These are phyloP conservation scores for Fragum whitleyi DNA, from an alignment of 2,888 invertebrate species.

Conservation along the genomic window DNA sequence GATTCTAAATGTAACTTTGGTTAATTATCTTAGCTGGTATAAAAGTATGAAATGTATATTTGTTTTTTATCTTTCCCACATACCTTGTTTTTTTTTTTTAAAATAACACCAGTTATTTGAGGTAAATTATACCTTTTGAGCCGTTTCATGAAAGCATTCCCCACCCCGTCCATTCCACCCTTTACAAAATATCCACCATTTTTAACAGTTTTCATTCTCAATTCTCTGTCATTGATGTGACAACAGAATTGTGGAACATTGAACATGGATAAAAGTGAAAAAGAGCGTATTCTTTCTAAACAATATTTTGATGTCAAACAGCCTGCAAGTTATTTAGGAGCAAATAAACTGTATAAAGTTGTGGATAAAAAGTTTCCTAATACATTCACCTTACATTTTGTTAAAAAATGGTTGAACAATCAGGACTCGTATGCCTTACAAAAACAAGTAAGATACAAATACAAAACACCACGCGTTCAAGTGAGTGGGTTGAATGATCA, in stretches of 20 bases:
- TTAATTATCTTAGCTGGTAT: too few relatives aligned
- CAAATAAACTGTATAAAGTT: slow-evolving; percentile 26
- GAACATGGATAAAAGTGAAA: slow-evolving; percentile 38
- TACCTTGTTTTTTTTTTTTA: too few relatives aligned
- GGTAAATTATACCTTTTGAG: too few relatives aligned
- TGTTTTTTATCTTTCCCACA: too few relatives aligned
- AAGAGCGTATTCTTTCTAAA: slow-evolving; percentile 35
- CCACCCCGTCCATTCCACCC: too few relatives aligned
- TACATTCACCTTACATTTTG: slow-evolving; percentile 31
- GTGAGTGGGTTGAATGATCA: slow-evolving; percentile 45
- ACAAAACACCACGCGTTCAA: slow-evolving; percentile 42
- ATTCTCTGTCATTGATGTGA: not conserved
- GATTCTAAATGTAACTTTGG: too few relatives aligned
- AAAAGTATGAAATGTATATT: too few relatives aligned
- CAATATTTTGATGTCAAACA: slow-evolving; percentile 45
- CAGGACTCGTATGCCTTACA: slow-evolving; percentile 44
- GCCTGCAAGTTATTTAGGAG: slow-evolving; percentile 28
- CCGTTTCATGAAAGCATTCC: too few relatives aligned
- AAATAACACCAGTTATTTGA: too few relatives aligned
- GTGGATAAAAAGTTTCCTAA: slow-evolving; percentile 38
- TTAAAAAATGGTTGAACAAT: slow-evolving; percentile 50
- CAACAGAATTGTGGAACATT: not conserved
- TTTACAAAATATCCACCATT: not conserved
- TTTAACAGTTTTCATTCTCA: not conserved
- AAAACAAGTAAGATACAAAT: slow-evolving; percentile 42